Percentiles rank a stretch among this genome's conserved stretches.
Evolutionary conservation across 92 coral and sea anemone genomes (phyloP).

Genomic region (Palythoa grandis): DNA sequence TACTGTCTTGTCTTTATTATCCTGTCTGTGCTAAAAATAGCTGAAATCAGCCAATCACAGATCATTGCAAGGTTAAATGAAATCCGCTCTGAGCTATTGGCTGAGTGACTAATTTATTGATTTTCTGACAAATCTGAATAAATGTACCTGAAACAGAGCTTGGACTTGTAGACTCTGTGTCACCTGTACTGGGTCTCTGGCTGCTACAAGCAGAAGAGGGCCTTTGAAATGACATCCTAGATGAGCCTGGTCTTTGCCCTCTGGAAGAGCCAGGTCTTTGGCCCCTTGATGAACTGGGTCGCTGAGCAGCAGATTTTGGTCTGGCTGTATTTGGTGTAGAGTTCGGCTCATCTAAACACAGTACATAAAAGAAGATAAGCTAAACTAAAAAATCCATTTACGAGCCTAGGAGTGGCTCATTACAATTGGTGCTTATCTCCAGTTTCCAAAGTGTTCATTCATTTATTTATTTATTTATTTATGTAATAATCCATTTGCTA

Average conservation of each 20-base stretch:
- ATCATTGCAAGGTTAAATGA: no score
- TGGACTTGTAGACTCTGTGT: not conserved
- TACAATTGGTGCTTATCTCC: no score
- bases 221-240: conserved; percentile 36
- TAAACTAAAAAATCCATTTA: no score
- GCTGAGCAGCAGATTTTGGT: conserved; percentile 69
- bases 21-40: no score
- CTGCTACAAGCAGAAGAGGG: conserved; percentile 23
- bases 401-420: no score
- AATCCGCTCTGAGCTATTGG: not conserved
- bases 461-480: no score
- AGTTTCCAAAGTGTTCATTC: no score
- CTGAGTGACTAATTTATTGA: not conserved
- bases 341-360: conserved; percentile 7
- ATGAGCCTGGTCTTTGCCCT: conserved; percentile 60
- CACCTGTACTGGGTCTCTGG: conserved; percentile 10
- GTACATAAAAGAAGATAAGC: not conserved
- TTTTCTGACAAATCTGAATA: no score
- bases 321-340: conserved; percentile 42
- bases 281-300: conserved; percentile 56
- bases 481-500: no score
- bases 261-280: conserved; percentile 58
- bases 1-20: no score
- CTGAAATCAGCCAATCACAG: no score
- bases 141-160: conserved; percentile 18